A percentile compares a stretch with the other conserved stretches of the same genome.
Evolutionary conservation across 2,888 invertebrate genomes (phyloP).

Genomic region (Rhagophthalmus giganteus): DNA sequence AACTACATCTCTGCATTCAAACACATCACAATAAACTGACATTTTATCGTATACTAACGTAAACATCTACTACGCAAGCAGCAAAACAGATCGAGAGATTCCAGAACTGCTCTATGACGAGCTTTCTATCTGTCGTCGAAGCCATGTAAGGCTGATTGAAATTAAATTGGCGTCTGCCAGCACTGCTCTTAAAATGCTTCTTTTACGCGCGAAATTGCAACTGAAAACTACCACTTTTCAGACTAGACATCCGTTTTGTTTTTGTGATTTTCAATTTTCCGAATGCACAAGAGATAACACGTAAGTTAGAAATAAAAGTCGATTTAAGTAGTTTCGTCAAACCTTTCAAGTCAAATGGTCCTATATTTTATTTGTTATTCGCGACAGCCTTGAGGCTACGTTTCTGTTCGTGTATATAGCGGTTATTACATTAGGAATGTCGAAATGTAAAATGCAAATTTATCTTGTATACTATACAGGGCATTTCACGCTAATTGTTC

Average conservation of each 20-base stretch:
- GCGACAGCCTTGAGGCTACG: no score
- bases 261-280: conserved; percentile 10
- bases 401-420: no score
- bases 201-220: conserved; percentile 15
- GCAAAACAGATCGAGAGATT: conserved; percentile 20
- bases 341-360: conserved; percentile 3
- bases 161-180: conserved; percentile 26
- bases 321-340: no score
- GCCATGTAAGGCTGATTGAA: conserved; percentile 24
- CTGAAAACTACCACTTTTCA: conserved; percentile 15
- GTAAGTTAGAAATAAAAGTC: not conserved
- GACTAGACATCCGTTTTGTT: conserved; percentile 10
- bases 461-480: no score
- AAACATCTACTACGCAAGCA: conserved; percentile 11
- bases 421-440: no score
- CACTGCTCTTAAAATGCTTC: conserved; percentile 25
- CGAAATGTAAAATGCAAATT: no score
- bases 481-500: no score
- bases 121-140: conserved; percentile 22
- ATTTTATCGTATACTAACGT: conserved; percentile 1
- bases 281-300: conserved; percentile 2
- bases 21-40: not conserved
- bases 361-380: no score
- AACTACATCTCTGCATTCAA: not conserved
- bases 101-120: conserved; percentile 22